Conservation (phyloP, 2,888 invertebrate genomes). For the Philopedon plagiatum region DNA sequence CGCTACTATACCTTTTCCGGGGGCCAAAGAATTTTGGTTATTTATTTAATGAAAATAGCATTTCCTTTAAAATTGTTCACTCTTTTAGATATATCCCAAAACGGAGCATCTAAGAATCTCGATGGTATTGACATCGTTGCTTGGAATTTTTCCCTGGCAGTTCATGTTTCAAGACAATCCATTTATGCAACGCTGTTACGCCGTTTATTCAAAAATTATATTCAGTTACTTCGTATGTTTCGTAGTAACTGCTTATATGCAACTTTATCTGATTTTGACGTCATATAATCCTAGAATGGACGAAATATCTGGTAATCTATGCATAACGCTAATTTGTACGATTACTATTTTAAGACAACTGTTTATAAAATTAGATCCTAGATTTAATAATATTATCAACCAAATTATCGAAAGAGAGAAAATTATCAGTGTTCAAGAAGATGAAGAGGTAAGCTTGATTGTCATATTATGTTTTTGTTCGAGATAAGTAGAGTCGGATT, state of each 20-base stretch:
- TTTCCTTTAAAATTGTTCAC: background rate
- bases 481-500: no score
- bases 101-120: slow-evolving; percentile 45
- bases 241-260: slow-evolving; percentile 33
- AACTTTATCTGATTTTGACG: slow-evolving; percentile 18
- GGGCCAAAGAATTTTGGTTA: no score
- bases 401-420: slow-evolving; percentile 53
- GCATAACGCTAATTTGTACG: slow-evolving; percentile 52
- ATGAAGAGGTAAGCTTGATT: slow-evolving; percentile 26
- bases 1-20: no score
- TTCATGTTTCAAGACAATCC: slow-evolving; percentile 48
- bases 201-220: slow-evolving; percentile 38
- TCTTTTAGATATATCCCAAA: slow-evolving; percentile 49
- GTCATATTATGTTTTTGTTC: no score
- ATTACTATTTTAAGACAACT: slow-evolving; percentile 51
- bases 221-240: slow-evolving; percentile 37
- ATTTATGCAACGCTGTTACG: slow-evolving; percentile 33
- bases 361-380: slow-evolving; percentile 41
- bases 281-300: slow-evolving; percentile 26
- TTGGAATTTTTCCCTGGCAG: slow-evolving; percentile 49
- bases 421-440: slow-evolving; percentile 23
- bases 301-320: slow-evolving; percentile 52
- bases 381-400: slow-evolving; percentile 46
- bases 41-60: no score
- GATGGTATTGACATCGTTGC: slow-evolving; percentile 43